Evolutionary conservation across 2,888 invertebrate species (phyloP).

Genomic region (Chromoteleia sp.): DNA sequence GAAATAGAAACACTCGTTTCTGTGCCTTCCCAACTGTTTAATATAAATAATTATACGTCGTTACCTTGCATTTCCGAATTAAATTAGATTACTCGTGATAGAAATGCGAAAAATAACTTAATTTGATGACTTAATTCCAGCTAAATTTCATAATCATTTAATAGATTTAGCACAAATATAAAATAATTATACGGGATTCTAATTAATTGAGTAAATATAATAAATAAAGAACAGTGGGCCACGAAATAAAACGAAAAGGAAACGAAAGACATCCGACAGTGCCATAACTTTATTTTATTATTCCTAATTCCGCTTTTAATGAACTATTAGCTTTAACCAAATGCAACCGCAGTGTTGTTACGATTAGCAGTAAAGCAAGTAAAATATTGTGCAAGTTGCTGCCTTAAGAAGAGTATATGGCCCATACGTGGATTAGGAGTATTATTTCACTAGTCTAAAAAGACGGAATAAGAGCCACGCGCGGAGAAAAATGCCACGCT

Average conservation of each 20-base stretch:
- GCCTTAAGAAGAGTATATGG: constrained; percentile 22
- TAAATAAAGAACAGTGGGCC: no score
- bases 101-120: constrained; percentile 37
- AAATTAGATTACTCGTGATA: constrained; percentile 20
- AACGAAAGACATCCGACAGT: no score
- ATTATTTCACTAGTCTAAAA: constrained; percentile 31
- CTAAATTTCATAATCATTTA: constrained; percentile 12
- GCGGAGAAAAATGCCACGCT: constrained; percentile 43
- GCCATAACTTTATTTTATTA: not conserved
- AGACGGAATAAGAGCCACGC: constrained; percentile 31
- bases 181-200: not conserved
- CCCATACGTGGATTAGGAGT: constrained; percentile 49
- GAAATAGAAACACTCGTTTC: not conserved
- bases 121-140: constrained; percentile 11
- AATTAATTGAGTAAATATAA: not conserved
- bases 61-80: constrained; percentile 31
- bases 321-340: constrained; percentile 13
- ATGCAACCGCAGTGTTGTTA: constrained; percentile 4
- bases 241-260: no score
- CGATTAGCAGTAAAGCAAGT: constrained; percentile 44
- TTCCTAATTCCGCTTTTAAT: not conserved
- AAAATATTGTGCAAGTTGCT: constrained; percentile 30
- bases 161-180: not conserved
- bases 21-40: no score
- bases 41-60: constrained; percentile 48